Base-by-base conservation (phyloP, 2,888 invertebrate genomes). In the Xestobium rufovillosum region DNA sequence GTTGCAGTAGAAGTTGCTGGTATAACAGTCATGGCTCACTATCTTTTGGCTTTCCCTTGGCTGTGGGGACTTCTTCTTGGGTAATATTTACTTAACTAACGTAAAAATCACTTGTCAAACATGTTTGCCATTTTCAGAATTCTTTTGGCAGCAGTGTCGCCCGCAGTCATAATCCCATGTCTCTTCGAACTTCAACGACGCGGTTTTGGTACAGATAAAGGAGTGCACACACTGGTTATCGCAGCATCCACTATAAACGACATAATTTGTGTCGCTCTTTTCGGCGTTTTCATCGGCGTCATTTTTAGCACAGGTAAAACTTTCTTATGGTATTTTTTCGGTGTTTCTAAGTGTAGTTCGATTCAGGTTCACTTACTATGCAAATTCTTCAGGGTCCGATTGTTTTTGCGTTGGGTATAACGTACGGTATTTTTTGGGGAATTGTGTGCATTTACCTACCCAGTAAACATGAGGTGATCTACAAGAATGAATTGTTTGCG, bases 101-200 rank as follows among this genome's bases (percentile, higher is more conserved):
- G 28, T 33, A 10, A 12, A 6, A 36, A 14, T 19, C 36, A 41
- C 39, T 43, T 41, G 47, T 36, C 41, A 48, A 38, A 42, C 45
- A 48, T 46, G 49, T n/a, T n/a, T n/a, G 19, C 36, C 38, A 44
- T 38, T 49, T 49, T 25, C 45, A 77, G 78, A 19, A 69, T 77
- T 51, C 69, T 76, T 3, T 59, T 79, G 47, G 76, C 78, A 11
- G 82, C 81, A 3, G 80, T 83, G 1, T 80, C 80, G 0, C 81
- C 83, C 1, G 83, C 83, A 41, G 82, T 83, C 19, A 78, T 83
- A 28, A 81, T 83, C 12, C 82, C 83, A 0, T 72, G 76, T 8
- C 69, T 84, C 59, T 65, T 83, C 12, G 61, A 66, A 38, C 63
- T 83, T 12, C 72, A 77, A 53, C 76, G 77, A 43, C 64, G 63